Percentiles rank a stretch among this genome's conserved stretches.
Conservation (phyloP, 2,113 vertebrate genomes). For the Rhinolophus sinicus region DNA sequence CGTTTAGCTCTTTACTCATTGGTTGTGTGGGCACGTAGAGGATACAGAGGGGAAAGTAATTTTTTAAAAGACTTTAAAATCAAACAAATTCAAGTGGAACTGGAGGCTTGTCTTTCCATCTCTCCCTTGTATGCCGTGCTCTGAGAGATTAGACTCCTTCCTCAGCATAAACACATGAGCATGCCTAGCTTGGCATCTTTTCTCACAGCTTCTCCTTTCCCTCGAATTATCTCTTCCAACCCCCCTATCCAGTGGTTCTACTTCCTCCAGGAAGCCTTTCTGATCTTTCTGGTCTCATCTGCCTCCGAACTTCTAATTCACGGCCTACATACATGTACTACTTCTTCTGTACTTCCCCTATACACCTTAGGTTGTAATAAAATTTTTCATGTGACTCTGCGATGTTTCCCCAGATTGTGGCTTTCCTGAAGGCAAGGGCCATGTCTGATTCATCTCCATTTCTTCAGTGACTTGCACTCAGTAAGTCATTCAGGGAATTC, state of each 20-base stretch:
- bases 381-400: neutral
- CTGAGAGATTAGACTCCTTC: neutral
- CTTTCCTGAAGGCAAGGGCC: neutral
- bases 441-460: neutral
- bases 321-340: neutral
- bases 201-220: neutral
- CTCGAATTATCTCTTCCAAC: neutral
- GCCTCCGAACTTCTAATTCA: neutral
- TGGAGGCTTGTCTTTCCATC: neutral
- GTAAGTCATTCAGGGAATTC: neutral
- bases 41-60: neutral
- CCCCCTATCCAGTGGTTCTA: neutral
- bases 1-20: neutral
- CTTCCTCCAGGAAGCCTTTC: neutral
- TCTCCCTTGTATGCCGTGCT: neutral
- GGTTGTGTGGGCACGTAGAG: neutral
- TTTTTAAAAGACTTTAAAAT: neutral
- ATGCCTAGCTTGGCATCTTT: neutral
- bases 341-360: neutral
- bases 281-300: neutral
- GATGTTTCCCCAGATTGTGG: neutral
- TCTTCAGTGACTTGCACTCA: neutral
- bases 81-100: neutral
- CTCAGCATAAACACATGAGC: neutral
- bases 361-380: neutral